Evolutionary conservation across 2,888 invertebrate genomes (phyloP).

Genomic region (Polymixis lichenea): DNA sequence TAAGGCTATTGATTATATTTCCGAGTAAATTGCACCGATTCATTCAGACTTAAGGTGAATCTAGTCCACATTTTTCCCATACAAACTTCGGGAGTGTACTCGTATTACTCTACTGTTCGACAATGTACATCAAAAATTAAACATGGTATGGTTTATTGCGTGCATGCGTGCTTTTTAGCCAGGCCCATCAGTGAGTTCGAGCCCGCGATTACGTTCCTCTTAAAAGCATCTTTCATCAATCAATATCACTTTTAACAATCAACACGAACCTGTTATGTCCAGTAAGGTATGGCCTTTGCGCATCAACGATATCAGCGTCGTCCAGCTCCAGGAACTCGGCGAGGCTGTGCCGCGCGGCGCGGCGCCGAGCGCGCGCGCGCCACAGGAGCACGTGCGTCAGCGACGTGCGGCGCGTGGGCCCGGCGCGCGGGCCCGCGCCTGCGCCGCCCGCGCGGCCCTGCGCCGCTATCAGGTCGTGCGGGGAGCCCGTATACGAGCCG

Average conservation of each 20-base stretch:
- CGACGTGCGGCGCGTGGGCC: conserved; percentile 94
- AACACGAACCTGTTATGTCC: conserved; percentile 95
- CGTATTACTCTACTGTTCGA: no score
- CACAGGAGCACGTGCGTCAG: conserved; percentile 95
- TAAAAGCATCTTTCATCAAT: no score
- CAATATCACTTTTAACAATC: no score
- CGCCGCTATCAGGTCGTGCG: conserved; percentile 96
- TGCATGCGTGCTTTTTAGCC: no score
- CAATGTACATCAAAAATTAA: no score
- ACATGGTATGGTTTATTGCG: no score
- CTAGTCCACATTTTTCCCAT: no score
- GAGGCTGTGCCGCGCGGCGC: conserved; percentile 92
- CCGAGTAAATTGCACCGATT: background rate
- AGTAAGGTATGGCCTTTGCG: conserved; percentile 96
- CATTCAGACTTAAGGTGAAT: no score
- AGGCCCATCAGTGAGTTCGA: no score
- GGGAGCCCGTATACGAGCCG: conserved; percentile 98
- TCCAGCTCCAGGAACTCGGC: conserved; percentile 97
- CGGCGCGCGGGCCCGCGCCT: conserved; percentile 92
- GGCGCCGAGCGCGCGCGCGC: conserved; percentile 94
- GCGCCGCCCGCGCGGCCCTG: conserved; percentile 91
- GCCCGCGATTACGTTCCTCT: no score
- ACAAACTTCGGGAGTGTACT: no score
- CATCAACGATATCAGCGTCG: conserved; percentile 94
- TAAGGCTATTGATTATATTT: background rate